Conservation (phyloP, 2,113 vertebrate genomes). For the Ondatra zibethicus region DNA sequence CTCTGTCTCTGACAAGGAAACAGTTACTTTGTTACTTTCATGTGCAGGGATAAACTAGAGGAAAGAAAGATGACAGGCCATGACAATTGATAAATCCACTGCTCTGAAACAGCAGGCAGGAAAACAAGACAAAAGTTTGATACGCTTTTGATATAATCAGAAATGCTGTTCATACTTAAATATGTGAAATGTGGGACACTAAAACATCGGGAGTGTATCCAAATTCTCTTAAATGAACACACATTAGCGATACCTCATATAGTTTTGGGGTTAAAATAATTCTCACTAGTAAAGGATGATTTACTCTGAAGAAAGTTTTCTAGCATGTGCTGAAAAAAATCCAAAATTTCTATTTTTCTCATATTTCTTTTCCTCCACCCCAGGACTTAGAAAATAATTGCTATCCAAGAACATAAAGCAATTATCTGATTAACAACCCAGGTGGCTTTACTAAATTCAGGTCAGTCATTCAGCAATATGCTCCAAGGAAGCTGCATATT, state of each 20-base stretch:
- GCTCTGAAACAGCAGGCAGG: not conserved
- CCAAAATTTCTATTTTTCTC: not conserved
- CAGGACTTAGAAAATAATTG: not conserved
- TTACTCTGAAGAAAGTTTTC: not conserved
- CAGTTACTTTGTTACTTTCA: not conserved
- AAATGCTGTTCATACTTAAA: not conserved
- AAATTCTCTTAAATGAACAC: not conserved
- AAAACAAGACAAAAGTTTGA: not conserved
- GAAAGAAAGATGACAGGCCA: not conserved
- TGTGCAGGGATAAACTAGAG: fast-evolving
- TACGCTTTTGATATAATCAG: not conserved
- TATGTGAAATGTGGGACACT: not conserved
- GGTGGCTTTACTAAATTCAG: not conserved
- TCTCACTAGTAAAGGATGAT: not conserved
- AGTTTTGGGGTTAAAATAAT: not conserved
- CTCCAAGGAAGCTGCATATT: not conserved
- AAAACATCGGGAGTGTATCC: not conserved
- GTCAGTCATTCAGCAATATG: not conserved
- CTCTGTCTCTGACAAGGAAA: not conserved
- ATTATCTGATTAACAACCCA: not conserved
- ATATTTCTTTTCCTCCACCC: not conserved
- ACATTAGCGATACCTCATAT: not conserved
- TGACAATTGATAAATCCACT: too few species aligned
- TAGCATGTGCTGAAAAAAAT: not conserved
- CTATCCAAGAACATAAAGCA: not conserved